These are phyloP conservation scores for Parazoanthus darwini DNA, from an alignment of 92 coral and sea anemone genomes.

Conservation along the genomic window DNA sequence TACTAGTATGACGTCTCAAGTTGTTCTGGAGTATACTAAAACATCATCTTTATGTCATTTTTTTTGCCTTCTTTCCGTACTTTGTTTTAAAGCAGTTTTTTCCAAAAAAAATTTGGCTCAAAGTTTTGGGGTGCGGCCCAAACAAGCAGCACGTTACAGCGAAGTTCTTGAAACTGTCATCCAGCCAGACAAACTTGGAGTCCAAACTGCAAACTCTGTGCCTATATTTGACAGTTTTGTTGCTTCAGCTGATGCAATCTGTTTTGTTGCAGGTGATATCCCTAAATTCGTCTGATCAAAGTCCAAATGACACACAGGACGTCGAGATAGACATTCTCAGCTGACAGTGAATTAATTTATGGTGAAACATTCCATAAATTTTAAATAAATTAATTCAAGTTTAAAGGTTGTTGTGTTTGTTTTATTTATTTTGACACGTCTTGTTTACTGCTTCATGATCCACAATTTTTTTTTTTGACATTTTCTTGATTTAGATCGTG, in stretches of 20 bases:
- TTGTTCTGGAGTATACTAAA: too few species aligned
- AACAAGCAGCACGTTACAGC: too few species aligned
- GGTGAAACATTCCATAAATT: constrained; percentile 6
- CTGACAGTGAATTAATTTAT: constrained; percentile 44
- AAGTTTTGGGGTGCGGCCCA: too few species aligned
- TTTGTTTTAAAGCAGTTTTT: too few species aligned
- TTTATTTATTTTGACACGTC: not conserved
- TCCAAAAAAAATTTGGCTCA: too few species aligned
- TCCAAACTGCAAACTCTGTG: not conserved
- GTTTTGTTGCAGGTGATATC: constrained; percentile 36
- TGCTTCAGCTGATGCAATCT: not conserved
- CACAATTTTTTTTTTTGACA: too few species aligned
- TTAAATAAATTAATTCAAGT: constrained; percentile 37
- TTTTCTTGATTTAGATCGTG: too few species aligned
- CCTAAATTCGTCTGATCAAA: constrained; percentile 20
- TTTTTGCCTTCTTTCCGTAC: too few species aligned
- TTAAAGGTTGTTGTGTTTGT: not conserved
- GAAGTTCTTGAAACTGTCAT: too few species aligned
- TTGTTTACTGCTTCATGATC: not conserved
- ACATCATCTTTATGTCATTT: too few species aligned
- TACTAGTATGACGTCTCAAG: too few species aligned
- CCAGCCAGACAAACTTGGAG: not conserved
- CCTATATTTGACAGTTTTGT: too few species aligned
- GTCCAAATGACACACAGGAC: constrained; percentile 67
- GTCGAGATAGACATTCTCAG: constrained; percentile 85